Percentiles rank a stretch among this genome's conserved stretches.
phyloP scores from a whole-genome alignment of 2,888 invertebrate species.

The Epinotia nisella region DNA sequence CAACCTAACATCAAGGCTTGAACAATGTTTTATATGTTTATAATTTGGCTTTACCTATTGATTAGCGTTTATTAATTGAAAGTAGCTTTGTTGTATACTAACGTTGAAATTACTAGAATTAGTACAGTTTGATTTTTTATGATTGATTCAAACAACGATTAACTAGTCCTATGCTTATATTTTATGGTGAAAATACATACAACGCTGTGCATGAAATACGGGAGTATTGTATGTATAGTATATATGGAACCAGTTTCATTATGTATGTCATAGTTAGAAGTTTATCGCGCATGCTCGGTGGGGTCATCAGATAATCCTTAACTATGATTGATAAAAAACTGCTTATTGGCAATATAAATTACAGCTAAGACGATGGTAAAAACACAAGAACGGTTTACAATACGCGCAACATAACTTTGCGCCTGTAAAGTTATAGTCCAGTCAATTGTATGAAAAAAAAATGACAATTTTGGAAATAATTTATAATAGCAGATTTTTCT shows the following conservation, averaged over 20 bases:
- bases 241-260: background rate
- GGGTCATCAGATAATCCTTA: constrained; percentile 53
- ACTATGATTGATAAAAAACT: too few relatives aligned
- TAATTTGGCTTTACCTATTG: constrained; percentile 50
- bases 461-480: too few relatives aligned
- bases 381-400: too few relatives aligned
- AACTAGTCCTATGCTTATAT: background rate
- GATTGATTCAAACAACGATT: constrained; percentile 41
- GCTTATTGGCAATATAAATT: too few relatives aligned
- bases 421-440: too few relatives aligned
- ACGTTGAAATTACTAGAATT: constrained; percentile 58
- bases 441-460: too few relatives aligned
- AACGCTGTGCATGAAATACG: background rate
- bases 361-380: too few relatives aligned
- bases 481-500: too few relatives aligned
- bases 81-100: constrained; percentile 54
- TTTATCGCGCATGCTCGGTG: constrained; percentile 63
- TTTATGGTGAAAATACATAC: background rate
- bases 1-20: constrained; percentile 56
- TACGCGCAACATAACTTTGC: too few relatives aligned
- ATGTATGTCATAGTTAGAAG: constrained; percentile 51
- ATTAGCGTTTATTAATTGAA: constrained; percentile 53
- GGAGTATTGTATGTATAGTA: background rate
- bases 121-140: constrained; percentile 57
- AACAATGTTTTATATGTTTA: constrained; percentile 53